phyloP scores from a whole-genome alignment of 1,140 invertebrate genomes.

The Hyphantria cunea region DNA sequence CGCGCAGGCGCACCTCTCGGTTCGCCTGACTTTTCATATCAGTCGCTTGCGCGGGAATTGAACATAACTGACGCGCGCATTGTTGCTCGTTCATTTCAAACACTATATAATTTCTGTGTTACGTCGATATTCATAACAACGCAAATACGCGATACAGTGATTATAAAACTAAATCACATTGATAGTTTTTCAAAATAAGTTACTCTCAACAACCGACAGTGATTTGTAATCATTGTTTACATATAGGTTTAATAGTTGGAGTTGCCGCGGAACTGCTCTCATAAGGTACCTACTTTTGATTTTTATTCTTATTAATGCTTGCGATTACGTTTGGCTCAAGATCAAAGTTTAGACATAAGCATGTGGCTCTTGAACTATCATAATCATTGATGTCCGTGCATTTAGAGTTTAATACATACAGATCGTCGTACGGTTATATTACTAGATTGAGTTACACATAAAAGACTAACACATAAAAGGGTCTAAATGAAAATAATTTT shows the following conservation, averaged over 20 bases:
- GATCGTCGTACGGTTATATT: no score
- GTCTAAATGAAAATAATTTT: no score
- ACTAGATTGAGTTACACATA: no score
- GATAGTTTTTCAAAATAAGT: background rate
- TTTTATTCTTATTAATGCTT: slow-evolving; percentile 29
- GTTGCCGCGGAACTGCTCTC: slow-evolving; percentile 28
- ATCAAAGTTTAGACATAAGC: slow-evolving; percentile 44
- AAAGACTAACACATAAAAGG: no score
- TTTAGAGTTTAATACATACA: no score
- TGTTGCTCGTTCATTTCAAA: slow-evolving; percentile 18
- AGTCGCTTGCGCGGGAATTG: slow-evolving; percentile 51
- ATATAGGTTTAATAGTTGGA: slow-evolving; percentile 22
- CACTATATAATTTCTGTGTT: background rate
- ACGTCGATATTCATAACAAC: background rate
- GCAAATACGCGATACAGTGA: background rate
- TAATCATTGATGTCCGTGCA: slow-evolving; percentile 22
- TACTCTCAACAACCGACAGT: slow-evolving; percentile 8
- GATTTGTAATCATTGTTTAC: slow-evolving; percentile 14
- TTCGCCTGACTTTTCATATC: slow-evolving; percentile 32
- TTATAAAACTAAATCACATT: background rate
- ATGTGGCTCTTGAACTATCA: slow-evolving; percentile 40
- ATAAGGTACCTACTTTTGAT: slow-evolving; percentile 34
- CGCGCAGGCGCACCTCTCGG: slow-evolving; percentile 40
- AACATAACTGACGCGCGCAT: slow-evolving; percentile 36
- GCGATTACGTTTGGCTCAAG: slow-evolving; percentile 42